Base-by-base conservation (phyloP, 2,797 vertebrate genomes). In the Sebastes umbrosus region DNA sequence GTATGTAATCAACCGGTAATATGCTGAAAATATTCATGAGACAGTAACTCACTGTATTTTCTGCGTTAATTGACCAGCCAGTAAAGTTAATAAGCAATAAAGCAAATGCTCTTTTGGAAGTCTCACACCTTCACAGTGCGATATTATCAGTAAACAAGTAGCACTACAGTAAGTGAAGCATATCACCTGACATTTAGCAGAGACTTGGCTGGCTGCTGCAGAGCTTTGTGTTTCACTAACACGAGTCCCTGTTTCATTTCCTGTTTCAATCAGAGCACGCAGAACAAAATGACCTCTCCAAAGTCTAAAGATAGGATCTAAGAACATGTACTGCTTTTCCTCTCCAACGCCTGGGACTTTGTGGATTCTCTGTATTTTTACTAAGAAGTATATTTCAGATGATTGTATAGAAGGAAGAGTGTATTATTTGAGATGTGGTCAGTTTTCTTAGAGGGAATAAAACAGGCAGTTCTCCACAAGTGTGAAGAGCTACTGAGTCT, bases 101-200 rank as follows among this genome's bases (percentile, higher is more conserved):
- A 69, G 27, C 8, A 50, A 63, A 54, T 16, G 32, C 50, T 57
- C 59, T 27, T 13, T 29, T 65, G 73, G 57, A 79, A 34, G 57
- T 66, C 36, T 22, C 22, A 46, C 34, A 74, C 68, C 62, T 69
- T 69, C 36, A 13, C 50, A n/a, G 4, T 16, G 59, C 3, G 25
- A 73, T 79, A 81, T 82, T 12, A 73, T 83, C 60, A 79, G 84
- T 86, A 79, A 88, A 87, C 74, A 83, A 57, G 67, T 10, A 13
- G 69, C 70, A 8, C 22, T 24, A 20, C 16, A 43, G 52, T 50
- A 69, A 90, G 64, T 73, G 75, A 83, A 88, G 84, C 79, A 18
- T 78, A 77, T 83, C 77, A 34, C 34, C 79, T 88, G 90, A 91
- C 89, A 89, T 93, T 91, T 90, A 77, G 75, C 69, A 85, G 52